These are phyloP conservation scores for Pampusana beccarii DNA, from an alignment of 2,113 vertebrate genomes.

Conservation along the genomic window DNA sequence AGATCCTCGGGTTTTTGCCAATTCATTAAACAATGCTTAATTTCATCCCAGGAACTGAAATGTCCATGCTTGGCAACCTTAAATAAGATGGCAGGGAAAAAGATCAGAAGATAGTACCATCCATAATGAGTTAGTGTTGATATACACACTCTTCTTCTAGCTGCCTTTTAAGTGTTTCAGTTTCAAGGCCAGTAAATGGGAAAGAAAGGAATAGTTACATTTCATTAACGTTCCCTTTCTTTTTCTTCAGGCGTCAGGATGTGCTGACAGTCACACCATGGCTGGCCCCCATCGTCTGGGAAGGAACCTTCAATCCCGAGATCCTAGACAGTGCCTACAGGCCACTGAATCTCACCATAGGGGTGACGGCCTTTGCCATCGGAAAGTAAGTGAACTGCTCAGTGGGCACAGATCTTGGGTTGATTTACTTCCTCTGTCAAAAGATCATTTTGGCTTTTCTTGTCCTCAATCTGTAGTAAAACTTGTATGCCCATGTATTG, in stretches of 20 bases:
- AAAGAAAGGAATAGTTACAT: not conserved
- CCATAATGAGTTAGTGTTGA: not conserved
- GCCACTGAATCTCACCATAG: slow-evolving; percentile 65
- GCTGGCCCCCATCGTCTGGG: slow-evolving; percentile 83
- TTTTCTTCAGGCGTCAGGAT: slow-evolving; percentile 26
- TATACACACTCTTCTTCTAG: not conserved
- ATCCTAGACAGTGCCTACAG: slow-evolving; percentile 65
- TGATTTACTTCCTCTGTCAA: not conserved
- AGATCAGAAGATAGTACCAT: not conserved
- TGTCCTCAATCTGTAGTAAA: not conserved
- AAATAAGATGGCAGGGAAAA: not conserved
- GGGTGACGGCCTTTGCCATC: slow-evolving; percentile 74
- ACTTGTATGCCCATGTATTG: not conserved
- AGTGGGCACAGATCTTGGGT: not conserved
- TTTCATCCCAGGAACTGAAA: slow-evolving; percentile 2
- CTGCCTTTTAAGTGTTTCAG: not conserved
- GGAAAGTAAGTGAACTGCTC: slow-evolving; percentile 68
- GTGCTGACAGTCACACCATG: slow-evolving; percentile 76
- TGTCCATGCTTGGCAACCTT: not conserved
- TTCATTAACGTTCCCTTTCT: not conserved
- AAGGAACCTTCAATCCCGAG: slow-evolving; percentile 72
- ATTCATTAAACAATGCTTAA: not conserved
- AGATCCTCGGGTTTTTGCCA: not conserved
- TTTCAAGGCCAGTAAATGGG: too few relatives aligned
- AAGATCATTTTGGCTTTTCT: not conserved